Evolutionary conservation across 2,797 vertebrate species (phyloP).

Genomic region (Sebastes baramenuke): DNA sequence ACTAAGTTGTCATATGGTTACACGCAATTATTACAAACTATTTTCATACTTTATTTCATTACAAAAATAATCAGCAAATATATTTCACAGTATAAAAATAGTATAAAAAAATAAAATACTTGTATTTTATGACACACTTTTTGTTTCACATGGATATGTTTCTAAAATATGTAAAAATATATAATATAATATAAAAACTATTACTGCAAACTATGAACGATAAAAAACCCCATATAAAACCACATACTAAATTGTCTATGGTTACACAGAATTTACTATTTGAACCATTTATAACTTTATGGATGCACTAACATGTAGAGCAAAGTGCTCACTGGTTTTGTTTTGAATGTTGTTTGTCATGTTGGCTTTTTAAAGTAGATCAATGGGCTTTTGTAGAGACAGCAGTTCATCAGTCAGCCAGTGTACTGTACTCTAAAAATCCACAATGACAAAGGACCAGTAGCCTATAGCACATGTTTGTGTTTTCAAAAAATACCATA

Average conservation of each 20-base stretch:
- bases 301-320: conserved; percentile 1
- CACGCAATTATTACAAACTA: too few species aligned
- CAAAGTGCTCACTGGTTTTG: conserved; percentile 25
- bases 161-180: too few species aligned
- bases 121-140: neutral
- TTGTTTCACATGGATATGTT: too few species aligned
- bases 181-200: too few species aligned
- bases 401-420: conserved; percentile 42
- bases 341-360: conserved; percentile 44
- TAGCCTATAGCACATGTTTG: neutral
- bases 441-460: conserved; percentile 23
- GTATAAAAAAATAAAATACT: neutral
- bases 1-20: too few species aligned
- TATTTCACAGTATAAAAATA: too few species aligned
- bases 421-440: conserved; percentile 6
- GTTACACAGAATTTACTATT: neutral
- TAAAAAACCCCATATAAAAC: neutral
- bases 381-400: conserved; percentile 67
- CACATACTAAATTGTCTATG: too few species aligned
- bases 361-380: conserved; percentile 50
- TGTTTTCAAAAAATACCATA: neutral
- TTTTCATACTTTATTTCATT: too few species aligned
- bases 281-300: neutral
- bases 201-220: neutral
- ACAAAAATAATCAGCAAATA: too few species aligned